phyloP scores from a whole-genome alignment of 2,888 invertebrate genomes.

The Pyrochroa serraticornis region DNA sequence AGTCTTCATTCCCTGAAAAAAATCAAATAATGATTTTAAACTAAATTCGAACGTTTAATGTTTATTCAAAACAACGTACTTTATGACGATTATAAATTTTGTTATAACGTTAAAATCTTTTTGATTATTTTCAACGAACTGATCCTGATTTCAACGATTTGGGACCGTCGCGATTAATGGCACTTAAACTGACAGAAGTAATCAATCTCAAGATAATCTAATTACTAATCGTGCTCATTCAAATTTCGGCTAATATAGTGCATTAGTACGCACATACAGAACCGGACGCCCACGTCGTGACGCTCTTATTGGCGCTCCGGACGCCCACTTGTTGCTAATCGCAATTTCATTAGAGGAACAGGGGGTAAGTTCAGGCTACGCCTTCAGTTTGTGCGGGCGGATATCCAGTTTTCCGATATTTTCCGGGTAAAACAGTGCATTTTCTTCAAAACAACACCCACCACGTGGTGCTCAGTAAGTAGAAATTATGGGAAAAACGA shows the following conservation, averaged over 20 bases:
- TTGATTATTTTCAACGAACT: background rate
- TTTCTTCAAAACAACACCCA: background rate
- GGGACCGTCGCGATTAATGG: background rate
- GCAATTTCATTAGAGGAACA: conserved; percentile 29
- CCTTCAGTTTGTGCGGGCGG: conserved; percentile 29
- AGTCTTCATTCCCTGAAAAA: conserved; percentile 17
- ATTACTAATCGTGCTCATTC: conserved; percentile 38
- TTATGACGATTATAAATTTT: background rate
- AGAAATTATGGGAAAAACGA: background rate
- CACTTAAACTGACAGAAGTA: conserved; percentile 25
- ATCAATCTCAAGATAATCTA: conserved; percentile 32
- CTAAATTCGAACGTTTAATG: background rate
- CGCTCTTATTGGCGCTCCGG: conserved; percentile 39
- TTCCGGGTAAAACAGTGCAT: background rate
- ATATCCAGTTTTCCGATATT: conserved; percentile 13
- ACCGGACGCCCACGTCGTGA: conserved; percentile 35
- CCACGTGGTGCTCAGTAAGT: background rate
- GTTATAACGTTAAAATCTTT: background rate
- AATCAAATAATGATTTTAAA: conserved; percentile 22
- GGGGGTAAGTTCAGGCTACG: conserved; percentile 35
- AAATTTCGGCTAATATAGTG: conserved; percentile 41
- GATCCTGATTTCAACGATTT: background rate
- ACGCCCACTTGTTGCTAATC: conserved; percentile 42
- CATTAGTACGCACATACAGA: conserved; percentile 32
- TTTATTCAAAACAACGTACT: background rate